Percentiles rank a stretch among this genome's conserved stretches.
phyloP scores from a whole-genome alignment of 1,140 invertebrate species.

The Colletes latitarsis region DNA sequence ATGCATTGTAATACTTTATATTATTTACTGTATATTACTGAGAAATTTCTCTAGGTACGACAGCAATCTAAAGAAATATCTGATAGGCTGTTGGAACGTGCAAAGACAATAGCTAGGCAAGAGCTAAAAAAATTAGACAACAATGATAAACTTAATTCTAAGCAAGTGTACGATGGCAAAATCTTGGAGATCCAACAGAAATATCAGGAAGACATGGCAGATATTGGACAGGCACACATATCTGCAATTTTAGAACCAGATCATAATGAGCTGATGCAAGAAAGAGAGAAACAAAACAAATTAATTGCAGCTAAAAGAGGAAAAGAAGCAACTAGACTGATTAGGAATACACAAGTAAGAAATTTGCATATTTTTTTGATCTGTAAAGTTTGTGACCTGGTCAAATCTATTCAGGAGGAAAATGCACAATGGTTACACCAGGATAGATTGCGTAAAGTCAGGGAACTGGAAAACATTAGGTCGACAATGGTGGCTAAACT shows the following conservation, averaged over 20 bases:
- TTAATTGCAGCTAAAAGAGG: slow-evolving; percentile 76
- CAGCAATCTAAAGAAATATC: slow-evolving; percentile 82
- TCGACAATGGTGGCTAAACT: slow-evolving; percentile 76
- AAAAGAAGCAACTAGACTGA: slow-evolving; percentile 71
- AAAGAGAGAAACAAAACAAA: slow-evolving; percentile 71
- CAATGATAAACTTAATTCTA: slow-evolving; percentile 75
- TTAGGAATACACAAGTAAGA: slow-evolving; percentile 65
- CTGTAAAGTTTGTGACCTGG: slow-evolving; percentile 42
- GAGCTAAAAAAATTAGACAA: slow-evolving; percentile 77
- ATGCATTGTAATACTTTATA: background rate
- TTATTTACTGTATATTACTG: slow-evolving; percentile 19
- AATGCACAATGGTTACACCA: slow-evolving; percentile 65
- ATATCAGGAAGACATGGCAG: slow-evolving; percentile 79
- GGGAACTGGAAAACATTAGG: slow-evolving; percentile 80
- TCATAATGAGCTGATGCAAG: slow-evolving; percentile 68
- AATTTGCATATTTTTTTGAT: background rate
- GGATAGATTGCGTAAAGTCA: slow-evolving; percentile 75
- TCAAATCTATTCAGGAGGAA: slow-evolving; percentile 58
- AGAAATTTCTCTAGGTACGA: slow-evolving; percentile 74
- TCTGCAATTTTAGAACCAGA: slow-evolving; percentile 75
- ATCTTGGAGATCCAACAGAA: slow-evolving; percentile 79
- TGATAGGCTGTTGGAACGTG: slow-evolving; percentile 78
- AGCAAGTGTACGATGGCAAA: slow-evolving; percentile 76
- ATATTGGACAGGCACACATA: slow-evolving; percentile 80
- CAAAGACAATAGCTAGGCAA: slow-evolving; percentile 76